Evolutionary conservation across 2,113 vertebrate species (phyloP), one percentile per base, ranked within the genome.

Genomic region (Murina feae): DNA sequence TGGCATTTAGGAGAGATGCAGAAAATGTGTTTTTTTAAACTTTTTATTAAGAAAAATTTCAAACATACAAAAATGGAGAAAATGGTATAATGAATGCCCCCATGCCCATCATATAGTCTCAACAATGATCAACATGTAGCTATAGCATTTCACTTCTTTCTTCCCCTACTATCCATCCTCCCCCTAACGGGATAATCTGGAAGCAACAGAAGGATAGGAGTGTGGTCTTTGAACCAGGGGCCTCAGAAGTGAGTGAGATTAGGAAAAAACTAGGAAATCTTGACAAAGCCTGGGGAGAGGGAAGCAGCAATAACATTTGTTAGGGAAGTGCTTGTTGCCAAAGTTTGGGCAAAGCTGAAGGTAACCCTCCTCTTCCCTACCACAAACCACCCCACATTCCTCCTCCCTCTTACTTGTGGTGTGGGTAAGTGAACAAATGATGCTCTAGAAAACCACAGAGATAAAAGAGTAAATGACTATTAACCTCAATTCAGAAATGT

Each of bases 31-130:
- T 3, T 81, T 80, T 60, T 90, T 81, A 47, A 84, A 94, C 32
- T 28, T 94, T 96, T 96, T 97, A 96, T 97, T 97, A 96, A 66
- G 96, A 97, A 97, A 97, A 97, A 90, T 63, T 95, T 92, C 49
- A 95, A 97, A 95, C 96, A 95, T 95, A 95, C 78, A 96, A 95
- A 96, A 97, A 82, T 82, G 81, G 93, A 90, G 49, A 95, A 90
- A 96, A 94, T 85, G 86, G 47, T 87, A 53, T 76, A 84, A 94
- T 37, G 90, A 95, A 95, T 30, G 71, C 42, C 68, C 83, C 60
- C 0, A 5, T 66, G 32, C 55, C 81, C 44, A 92, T 80, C 25
- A 74, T 51, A 92, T 96, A 88, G 37, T 88, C 93, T 92, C 30
- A 66, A 86, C 25, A 60, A 83, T 84, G 55, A 82, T 21, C 68